Conservation (phyloP, 2,113 vertebrate genomes). For the Piliocolobus tephrosceles region DNA sequence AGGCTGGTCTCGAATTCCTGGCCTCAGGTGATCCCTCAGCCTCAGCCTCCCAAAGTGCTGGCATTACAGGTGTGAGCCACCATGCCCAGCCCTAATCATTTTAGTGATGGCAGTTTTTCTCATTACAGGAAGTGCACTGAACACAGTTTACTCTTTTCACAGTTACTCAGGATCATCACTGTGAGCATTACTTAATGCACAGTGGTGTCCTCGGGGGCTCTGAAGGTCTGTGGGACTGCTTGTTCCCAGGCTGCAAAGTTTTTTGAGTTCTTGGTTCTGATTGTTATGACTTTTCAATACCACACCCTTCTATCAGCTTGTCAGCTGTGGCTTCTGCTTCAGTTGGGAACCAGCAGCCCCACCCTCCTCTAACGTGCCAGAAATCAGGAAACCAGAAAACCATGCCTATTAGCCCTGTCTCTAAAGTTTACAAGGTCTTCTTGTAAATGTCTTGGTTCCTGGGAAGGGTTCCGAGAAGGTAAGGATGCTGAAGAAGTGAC, state of each 20-base stretch:
- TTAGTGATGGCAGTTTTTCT: not conserved
- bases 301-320: not conserved
- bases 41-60: no score
- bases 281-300: conserved; percentile 22
- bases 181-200: not conserved
- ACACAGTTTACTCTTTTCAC: not conserved
- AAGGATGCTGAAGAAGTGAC: not conserved
- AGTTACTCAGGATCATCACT: not conserved
- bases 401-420: not conserved
- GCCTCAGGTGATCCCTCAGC: no score
- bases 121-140: not conserved
- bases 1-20: no score
- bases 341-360: not conserved
- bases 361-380: not conserved
- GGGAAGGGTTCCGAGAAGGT: not conserved
- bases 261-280: not conserved
- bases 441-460: not conserved
- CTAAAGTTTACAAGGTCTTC: not conserved
- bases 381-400: conserved; percentile 31
- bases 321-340: not conserved
- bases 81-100: no score
- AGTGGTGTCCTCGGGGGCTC: not conserved
- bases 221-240: not conserved
- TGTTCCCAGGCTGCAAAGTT: not conserved
- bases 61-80: no score